phyloP scores from a whole-genome alignment of 2,888 invertebrate genomes.

The Heliconius ismenius region DNA sequence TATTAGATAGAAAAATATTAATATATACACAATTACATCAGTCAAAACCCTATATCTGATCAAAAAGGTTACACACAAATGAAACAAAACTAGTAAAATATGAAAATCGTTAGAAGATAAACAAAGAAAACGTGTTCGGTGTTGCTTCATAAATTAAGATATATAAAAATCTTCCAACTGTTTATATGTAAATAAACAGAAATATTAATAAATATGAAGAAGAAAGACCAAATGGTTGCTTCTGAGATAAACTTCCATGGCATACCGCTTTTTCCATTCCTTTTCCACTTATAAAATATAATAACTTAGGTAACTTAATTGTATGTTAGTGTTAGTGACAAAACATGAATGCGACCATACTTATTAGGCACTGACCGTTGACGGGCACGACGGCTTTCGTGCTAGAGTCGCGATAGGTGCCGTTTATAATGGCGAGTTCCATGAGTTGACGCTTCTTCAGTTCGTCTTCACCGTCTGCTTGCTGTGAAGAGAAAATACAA shows the following conservation, averaged over 20 bases:
- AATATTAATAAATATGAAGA: slow-evolving; percentile 7
- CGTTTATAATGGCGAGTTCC: slow-evolving; percentile 99
- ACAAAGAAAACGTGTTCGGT: not conserved
- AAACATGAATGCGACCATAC: slow-evolving; percentile 80
- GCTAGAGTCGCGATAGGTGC: slow-evolving; percentile 98
- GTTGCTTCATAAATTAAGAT: not conserved
- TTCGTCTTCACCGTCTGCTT: slow-evolving; percentile 99
- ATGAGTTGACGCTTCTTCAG: slow-evolving; percentile 99
- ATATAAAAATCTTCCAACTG: not conserved
- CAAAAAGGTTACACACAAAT: not conserved
- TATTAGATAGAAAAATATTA: too few species aligned
- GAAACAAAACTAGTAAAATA: not conserved
- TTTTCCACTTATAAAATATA: too few species aligned
- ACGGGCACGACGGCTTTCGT: slow-evolving; percentile 90
- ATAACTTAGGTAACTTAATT: slow-evolving; percentile 36
- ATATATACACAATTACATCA: not conserved
- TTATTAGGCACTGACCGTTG: slow-evolving; percentile 87
- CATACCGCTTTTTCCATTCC: not conserved
- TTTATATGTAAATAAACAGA: not conserved
- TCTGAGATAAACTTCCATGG: not conserved
- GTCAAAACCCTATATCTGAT: not conserved
- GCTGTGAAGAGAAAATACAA: slow-evolving; percentile 74
- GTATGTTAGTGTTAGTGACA: slow-evolving; percentile 74
- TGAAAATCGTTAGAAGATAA: slow-evolving; percentile 1
- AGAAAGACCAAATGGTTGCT: not conserved